Percentiles rank a stretch among this genome's conserved stretches.
Conservation (phyloP, 1,140 invertebrate species). For the Ylistrum balloti region DNA sequence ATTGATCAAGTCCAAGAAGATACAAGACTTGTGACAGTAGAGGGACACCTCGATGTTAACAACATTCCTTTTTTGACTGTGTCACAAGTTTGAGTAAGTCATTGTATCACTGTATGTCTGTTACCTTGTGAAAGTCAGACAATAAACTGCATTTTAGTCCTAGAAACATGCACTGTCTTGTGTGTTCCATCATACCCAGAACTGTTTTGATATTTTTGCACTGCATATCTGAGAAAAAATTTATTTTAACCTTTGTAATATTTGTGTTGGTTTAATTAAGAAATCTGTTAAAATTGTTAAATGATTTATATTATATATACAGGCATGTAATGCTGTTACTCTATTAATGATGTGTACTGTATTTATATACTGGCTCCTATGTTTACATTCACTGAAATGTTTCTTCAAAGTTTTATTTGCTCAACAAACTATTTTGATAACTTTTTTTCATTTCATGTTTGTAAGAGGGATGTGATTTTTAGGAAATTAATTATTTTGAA, state of each 20-base stretch:
- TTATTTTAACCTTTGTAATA: conserved; percentile 30
- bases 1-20: too few relatives aligned
- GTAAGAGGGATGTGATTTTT: conserved; percentile 13
- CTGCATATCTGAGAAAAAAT: conserved; percentile 20
- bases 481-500: not conserved
- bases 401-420: conserved; percentile 39
- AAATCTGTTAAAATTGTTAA: conserved; percentile 36
- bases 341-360: not conserved
- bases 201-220: conserved; percentile 33
- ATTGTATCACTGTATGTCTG: conserved; percentile 2
- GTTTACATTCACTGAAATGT: not conserved
- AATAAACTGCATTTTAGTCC: conserved; percentile 30
- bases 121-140: not conserved
- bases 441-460: conserved; percentile 36
- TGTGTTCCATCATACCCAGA: conserved; percentile 11
- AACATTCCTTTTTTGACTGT: not conserved
- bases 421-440: conserved; percentile 21
- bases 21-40: not conserved
- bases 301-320: conserved; percentile 15
- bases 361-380: conserved; percentile 9
- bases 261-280: conserved; percentile 38
- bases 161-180: not conserved
- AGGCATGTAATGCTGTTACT: conserved; percentile 34
- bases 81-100: not conserved
- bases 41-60: not conserved